Base-by-base conservation (phyloP, 2,888 invertebrate species). In the Aricia artaxerxes region DNA sequence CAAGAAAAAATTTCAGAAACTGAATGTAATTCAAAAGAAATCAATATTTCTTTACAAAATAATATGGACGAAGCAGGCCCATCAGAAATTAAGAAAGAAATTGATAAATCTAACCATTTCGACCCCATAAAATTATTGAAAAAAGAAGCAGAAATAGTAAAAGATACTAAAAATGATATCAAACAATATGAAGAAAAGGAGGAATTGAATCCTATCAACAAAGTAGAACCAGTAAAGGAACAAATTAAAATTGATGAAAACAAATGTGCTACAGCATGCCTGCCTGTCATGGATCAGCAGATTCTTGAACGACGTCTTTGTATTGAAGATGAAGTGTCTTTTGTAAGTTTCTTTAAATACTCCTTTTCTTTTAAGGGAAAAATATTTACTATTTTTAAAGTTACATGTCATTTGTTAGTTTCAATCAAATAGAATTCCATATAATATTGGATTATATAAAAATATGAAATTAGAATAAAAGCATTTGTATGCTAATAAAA, bases 291-390 rank as follows among this genome's bases (percentile, higher is more conserved):
- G 78, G 82, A 83, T 44, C 88, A 90, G 85, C 88, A 89, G 82
- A 85, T 86, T 81, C 86, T 94, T 72, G 93, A 93, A 83, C 88
- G 94, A 79, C 85, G 94, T 76, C 87, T 94, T 7, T 88, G 87
- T 82, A 94, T 94, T 85, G 94, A 94, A 84, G 91, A 92, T 78
- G 94, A 94, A 88, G 93, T 94, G 6, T 91, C 89, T 79, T 93
- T 94, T 90, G 94, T 94, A 85, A 89, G 94, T 89, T n/a, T n/a
- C 35, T 35, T 13, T 35, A 35, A 69, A 24, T 35, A 35, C 4
- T 69, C 31, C 35, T 9, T 61, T 61, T n/a, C 24, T 31, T 64
- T 60, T n/a, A 60, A 76, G 7, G 5, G 60, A 35, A 40, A 16
- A 64, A 11, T 24, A 31, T 4, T n/a, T 38, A 44, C 16, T 73